Evolutionary conservation across 2,888 invertebrate genomes (phyloP).

Genomic region (Teleogryllus oceanicus): DNA sequence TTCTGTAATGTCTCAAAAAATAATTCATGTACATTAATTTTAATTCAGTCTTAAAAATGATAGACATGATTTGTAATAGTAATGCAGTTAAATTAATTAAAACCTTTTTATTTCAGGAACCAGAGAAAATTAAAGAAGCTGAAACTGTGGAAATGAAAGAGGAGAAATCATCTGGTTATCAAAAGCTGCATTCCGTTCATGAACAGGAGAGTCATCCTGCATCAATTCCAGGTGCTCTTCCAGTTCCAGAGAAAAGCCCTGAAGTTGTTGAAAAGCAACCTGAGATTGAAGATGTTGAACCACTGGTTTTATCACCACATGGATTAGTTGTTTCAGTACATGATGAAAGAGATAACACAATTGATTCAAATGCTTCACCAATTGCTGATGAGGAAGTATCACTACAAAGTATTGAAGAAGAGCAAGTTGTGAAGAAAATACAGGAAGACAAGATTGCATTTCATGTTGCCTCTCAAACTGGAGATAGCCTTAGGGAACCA

Average conservation of each 20-base stretch:
- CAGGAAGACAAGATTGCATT: background rate
- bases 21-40: too few relatives aligned
- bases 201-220: too few relatives aligned
- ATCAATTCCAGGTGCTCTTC: background rate
- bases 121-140: background rate
- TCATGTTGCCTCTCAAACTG: slow-evolving; percentile 30
- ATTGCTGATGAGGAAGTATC: slow-evolving; percentile 67
- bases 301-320: too few relatives aligned
- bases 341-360: too few relatives aligned
- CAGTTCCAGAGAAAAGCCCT: background rate
- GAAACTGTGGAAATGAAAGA: background rate
- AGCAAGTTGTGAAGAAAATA: background rate
- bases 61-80: background rate
- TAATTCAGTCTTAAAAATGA: too few relatives aligned
- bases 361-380: slow-evolving; percentile 57
- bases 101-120: background rate
- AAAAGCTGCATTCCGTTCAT: background rate
- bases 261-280: background rate
- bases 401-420: slow-evolving; percentile 44
- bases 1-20: too few relatives aligned
- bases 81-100: background rate
- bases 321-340: too few relatives aligned
- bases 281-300: too few relatives aligned
- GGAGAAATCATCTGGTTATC: background rate
- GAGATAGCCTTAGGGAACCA: slow-evolving; percentile 22